Percentiles rank a stretch among this genome's conserved stretches.
Evolutionary conservation across 1,140 invertebrate genomes (phyloP).

Genomic region (Antheraea mylitta): DNA sequence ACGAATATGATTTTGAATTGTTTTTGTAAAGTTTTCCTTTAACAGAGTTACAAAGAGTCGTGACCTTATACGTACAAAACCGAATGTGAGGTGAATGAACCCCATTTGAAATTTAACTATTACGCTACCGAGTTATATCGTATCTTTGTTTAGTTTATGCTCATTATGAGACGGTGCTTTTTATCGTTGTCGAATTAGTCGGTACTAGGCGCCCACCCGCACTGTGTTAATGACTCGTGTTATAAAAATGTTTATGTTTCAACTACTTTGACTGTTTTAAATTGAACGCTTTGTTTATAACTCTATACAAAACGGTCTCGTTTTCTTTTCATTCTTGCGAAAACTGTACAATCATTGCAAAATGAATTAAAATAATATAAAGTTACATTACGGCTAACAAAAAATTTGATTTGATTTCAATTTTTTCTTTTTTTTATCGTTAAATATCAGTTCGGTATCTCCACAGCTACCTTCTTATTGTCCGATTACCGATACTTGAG

Average conservation of each 20-base stretch:
- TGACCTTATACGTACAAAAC: not conserved
- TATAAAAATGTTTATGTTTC: conserved; percentile 19
- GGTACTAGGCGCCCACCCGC: conserved; percentile 27
- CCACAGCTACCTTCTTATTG: not conserved
- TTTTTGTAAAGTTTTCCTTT: not conserved
- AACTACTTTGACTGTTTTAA: conserved; percentile 16
- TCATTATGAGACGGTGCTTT: conserved; percentile 16
- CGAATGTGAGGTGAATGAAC: conserved; percentile 34
- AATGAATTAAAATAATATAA: conserved; percentile 9
- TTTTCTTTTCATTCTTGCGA: not conserved
- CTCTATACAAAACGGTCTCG: not conserved
- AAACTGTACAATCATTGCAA: not conserved
- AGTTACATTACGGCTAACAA: conserved; percentile 17
- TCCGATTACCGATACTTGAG: not conserved
- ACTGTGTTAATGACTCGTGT: conserved; percentile 20
- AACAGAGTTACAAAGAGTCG: not conserved
- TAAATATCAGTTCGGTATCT: not conserved
- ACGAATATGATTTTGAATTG: not conserved
- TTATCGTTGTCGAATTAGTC: conserved; percentile 21
- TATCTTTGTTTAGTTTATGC: conserved; percentile 18
- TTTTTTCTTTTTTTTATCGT: not conserved
- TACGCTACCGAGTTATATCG: conserved; percentile 21
- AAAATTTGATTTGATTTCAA: conserved; percentile 21
- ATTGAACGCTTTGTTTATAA: conserved; percentile 14
- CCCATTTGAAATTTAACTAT: conserved; percentile 27